Evolutionary conservation across 2,797 vertebrate species (phyloP).

Genomic region (Thalassophryne amazonica): DNA sequence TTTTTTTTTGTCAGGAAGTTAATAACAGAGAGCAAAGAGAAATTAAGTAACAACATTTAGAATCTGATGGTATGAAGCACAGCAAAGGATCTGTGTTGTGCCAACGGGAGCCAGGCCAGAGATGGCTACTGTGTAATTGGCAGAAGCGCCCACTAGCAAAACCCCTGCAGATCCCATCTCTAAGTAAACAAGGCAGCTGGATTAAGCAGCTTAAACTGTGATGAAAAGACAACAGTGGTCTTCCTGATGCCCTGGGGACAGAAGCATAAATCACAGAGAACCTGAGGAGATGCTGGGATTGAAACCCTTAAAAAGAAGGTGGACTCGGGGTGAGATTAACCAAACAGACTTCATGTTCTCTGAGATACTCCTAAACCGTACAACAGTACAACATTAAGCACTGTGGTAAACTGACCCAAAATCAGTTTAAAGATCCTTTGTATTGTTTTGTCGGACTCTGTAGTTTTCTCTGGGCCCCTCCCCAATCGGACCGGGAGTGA

Average conservation of each 20-base stretch:
- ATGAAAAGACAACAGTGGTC: constrained; percentile 79
- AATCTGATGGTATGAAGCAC: constrained; percentile 17
- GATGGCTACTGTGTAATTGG: constrained; percentile 33
- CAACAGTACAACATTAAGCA: too few species aligned
- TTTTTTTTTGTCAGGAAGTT: too few species aligned
- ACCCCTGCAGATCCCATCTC: constrained; percentile 58
- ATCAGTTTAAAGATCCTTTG: too few species aligned
- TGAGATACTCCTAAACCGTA: constrained; percentile 56
- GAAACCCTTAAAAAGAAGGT: constrained; percentile 17
- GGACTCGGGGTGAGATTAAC: constrained; percentile 60
- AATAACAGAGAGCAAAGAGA: not conserved
- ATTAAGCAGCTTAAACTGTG: constrained; percentile 67
- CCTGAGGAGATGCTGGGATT: constrained; percentile 13
- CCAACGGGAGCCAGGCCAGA: constrained; percentile 35
- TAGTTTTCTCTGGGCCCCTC: too few species aligned
- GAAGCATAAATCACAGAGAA: constrained; percentile 28
- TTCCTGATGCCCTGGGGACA: constrained; percentile 37
- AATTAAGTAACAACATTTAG: not conserved
- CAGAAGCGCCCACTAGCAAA: constrained; percentile 44
- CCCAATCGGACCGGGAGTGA: too few species aligned
- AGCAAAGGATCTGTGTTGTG: constrained; percentile 10
- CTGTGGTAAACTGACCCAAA: too few species aligned
- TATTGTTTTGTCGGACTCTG: too few species aligned
- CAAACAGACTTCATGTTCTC: constrained; percentile 47
- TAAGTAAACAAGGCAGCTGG: constrained; percentile 66